Percentiles rank a stretch among this genome's conserved stretches.
phyloP scores from a whole-genome alignment of 2,113 vertebrate genomes.

The Colossoma macropomum region DNA sequence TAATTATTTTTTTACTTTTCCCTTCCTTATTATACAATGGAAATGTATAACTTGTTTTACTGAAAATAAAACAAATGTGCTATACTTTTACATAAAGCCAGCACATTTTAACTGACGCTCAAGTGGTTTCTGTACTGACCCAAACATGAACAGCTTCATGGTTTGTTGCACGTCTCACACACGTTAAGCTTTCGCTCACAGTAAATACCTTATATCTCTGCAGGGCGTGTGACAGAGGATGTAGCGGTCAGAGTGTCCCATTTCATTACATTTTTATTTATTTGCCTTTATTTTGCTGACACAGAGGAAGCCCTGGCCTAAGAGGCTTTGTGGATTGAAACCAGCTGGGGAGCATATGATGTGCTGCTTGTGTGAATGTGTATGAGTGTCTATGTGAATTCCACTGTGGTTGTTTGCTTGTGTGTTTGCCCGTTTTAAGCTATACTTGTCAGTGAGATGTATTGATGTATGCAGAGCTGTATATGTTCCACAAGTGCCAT shows the following conservation, averaged over 20 bases:
- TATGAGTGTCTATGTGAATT: slow-evolving; percentile 18
- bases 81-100: background rate
- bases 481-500: slow-evolving; percentile 48
- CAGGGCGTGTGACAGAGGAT: background rate
- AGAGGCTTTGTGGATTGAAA: slow-evolving; percentile 65
- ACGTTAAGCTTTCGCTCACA: slow-evolving; percentile 17
- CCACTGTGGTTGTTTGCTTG: slow-evolving; percentile 16
- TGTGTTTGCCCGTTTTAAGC: background rate
- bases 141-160: slow-evolving; percentile 7
- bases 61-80: background rate
- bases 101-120: background rate
- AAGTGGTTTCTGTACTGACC: background rate
- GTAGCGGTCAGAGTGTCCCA: slow-evolving; percentile 14
- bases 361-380: slow-evolving; percentile 15
- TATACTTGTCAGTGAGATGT: slow-evolving; percentile 27
- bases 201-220: slow-evolving; percentile 16
- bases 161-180: background rate
- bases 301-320: slow-evolving; percentile 59
- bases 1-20: too few relatives aligned
- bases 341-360: slow-evolving; percentile 72
- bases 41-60: too few relatives aligned
- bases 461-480: slow-evolving; percentile 45
- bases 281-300: slow-evolving; percentile 63
- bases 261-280: slow-evolving; percentile 47
- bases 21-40: too few relatives aligned